Evolutionary conservation across 2,797 vertebrate genomes (phyloP).

Genomic region (Rachycentron canadum): DNA sequence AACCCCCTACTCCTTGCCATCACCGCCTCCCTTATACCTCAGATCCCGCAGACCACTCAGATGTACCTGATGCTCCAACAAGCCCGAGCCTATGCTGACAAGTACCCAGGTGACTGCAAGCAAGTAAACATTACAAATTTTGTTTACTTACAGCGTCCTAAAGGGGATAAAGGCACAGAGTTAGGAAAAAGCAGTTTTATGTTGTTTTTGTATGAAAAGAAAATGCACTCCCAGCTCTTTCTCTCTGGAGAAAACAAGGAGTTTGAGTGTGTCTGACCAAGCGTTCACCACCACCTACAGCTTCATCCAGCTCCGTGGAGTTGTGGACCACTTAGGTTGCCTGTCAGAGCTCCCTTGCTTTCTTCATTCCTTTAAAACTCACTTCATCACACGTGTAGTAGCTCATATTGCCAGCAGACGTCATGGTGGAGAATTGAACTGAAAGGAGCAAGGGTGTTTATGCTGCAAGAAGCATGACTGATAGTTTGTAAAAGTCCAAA

Average conservation of each 20-base stretch:
- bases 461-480: neutral
- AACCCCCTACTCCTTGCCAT: constrained; percentile 25
- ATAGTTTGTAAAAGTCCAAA: neutral
- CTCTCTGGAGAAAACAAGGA: constrained; percentile 45
- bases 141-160: constrained; percentile 65
- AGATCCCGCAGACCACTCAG: constrained; percentile 69
- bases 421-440: neutral
- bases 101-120: constrained; percentile 57
- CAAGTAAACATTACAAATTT: constrained; percentile 66
- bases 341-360: constrained; percentile 19
- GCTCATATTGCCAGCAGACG: neutral
- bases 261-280: constrained; percentile 41
- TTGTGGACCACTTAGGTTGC: constrained; percentile 44
- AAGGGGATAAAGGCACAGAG: constrained; percentile 39
- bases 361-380: constrained; percentile 12
- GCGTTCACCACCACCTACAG: constrained; percentile 62
- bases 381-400: neutral
- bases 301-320: constrained; percentile 39
- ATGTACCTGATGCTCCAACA: constrained; percentile 67
- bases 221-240: constrained; percentile 33
- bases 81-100: constrained; percentile 54
- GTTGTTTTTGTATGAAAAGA: constrained; percentile 51
- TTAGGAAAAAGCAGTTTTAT: constrained; percentile 28
- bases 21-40: constrained; percentile 53
- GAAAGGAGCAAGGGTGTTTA: neutral